Conservation (phyloP, 2,888 invertebrate genomes). For the Aporophyla lueneburgensis region DNA sequence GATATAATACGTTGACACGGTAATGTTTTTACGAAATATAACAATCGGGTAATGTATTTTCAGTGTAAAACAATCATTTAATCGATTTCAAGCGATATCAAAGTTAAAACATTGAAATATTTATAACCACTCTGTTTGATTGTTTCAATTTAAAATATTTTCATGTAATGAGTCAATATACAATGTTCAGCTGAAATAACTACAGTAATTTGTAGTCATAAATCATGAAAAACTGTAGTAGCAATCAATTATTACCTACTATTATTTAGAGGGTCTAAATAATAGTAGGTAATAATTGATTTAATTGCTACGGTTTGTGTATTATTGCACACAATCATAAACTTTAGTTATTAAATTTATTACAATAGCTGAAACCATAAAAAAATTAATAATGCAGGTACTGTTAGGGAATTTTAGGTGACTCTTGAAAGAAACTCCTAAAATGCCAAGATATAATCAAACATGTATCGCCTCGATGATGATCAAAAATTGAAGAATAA, state of each 20-base stretch:
- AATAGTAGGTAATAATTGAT: too few relatives aligned
- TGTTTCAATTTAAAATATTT: not conserved
- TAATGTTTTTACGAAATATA: not conserved
- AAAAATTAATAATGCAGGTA: too few relatives aligned
- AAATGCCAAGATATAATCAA: too few relatives aligned
- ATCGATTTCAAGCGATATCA: not conserved
- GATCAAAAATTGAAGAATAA: too few relatives aligned
- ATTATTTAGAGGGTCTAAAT: too few relatives aligned
- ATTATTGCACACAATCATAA: too few relatives aligned
- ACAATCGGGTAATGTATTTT: not conserved
- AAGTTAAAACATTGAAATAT: not conserved
- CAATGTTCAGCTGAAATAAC: not conserved
- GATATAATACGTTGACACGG: not conserved
- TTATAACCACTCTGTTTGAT: constrained; percentile 6
- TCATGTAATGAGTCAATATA: not conserved
- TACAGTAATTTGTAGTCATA: not conserved
- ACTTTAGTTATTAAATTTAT: too few relatives aligned
- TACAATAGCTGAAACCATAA: too few relatives aligned
- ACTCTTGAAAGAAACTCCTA: too few relatives aligned
- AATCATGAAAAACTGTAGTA: not conserved
- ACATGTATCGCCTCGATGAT: too few relatives aligned
- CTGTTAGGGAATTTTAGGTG: too few relatives aligned
- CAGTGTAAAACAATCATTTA: not conserved
- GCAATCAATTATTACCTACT: constrained; percentile 1
- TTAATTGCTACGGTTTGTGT: too few relatives aligned